phyloP scores from a whole-genome alignment of 2,797 vertebrate species.

The Enteromius treurensis region DNA sequence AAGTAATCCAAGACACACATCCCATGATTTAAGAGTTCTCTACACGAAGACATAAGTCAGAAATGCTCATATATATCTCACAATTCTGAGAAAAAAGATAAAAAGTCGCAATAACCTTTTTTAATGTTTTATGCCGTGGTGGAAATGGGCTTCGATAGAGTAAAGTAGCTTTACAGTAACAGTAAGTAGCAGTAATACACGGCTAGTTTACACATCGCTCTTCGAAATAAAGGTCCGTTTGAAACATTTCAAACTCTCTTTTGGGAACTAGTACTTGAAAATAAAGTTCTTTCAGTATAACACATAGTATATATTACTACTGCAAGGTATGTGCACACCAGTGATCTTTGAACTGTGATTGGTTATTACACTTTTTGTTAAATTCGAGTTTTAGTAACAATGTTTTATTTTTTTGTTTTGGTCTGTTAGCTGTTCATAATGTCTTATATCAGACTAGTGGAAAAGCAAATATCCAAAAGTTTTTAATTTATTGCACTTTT shows the following conservation, averaged over 20 bases:
- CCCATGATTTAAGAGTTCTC: not conserved
- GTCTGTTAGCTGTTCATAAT: not conserved
- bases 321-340: not conserved
- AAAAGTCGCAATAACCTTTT: too few relatives aligned
- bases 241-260: not conserved
- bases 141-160: too few relatives aligned
- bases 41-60: too few relatives aligned
- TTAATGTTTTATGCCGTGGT: too few relatives aligned
- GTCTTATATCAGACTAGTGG: not conserved
- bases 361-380: not conserved
- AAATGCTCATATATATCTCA: too few relatives aligned
- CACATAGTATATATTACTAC: not conserved
- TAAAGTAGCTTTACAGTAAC: not conserved
- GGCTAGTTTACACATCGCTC: not conserved
- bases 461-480: not conserved
- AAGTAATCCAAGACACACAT: not conserved
- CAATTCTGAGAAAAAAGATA: too few relatives aligned
- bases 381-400: not conserved
- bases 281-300: not conserved
- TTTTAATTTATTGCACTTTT: not conserved
- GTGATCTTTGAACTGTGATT: not conserved
- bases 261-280: not conserved
- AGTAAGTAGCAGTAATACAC: not conserved
- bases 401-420: not conserved
- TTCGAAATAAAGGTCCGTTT: not conserved